Base-by-base conservation (phyloP, 2,888 invertebrate genomes). In the Andricus quercusramuli region DNA sequence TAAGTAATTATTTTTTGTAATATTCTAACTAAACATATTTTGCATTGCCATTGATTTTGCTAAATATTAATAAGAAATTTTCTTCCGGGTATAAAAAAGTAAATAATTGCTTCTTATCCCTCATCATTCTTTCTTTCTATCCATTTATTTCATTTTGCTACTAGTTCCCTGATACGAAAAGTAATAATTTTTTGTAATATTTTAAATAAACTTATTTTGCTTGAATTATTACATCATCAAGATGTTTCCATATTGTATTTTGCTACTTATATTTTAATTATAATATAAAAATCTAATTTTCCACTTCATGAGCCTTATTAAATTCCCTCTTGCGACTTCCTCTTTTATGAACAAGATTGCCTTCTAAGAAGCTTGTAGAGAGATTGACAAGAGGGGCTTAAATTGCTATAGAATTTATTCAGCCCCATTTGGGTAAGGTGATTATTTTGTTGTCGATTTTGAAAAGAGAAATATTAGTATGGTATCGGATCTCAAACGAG, bases 391-490 rank as follows among this genome's bases (percentile, higher is more conserved):
- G 25, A 15, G 15, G 15, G 29, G 29, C 15, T 59, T 64, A 29
- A 29, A 64, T 64, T 64, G 15, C 64, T 64, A 64, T 29, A 64
- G 64, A 64, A 64, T 25, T 67, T 67, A 67, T 41, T 67, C 41
- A 67, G 20, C 37, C 44, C 11, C 11, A 41, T 41, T 67, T 22
- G 32, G 11, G 1, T 67, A 47, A 68, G 47, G 44, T 25, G 51
- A 29, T 70, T 70, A 29, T 25, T 70, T 70, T 44, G 17, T 25
- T 51, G 6, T 17, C 9, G 6, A 64, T n/a, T 51, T 29, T 20
- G 3, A 29, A 67, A 29, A 44, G 20, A 22, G 11, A 51, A 29
- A 25, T 9, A 51, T 47, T 70, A 29, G 17, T 70, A 70, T 70
- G 51, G 47, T 51, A 70, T 70, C 51, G 22, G 9, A 47, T n/a